Conservation (phyloP, 1,140 invertebrate species). For the Anthonomus grandis region DNA sequence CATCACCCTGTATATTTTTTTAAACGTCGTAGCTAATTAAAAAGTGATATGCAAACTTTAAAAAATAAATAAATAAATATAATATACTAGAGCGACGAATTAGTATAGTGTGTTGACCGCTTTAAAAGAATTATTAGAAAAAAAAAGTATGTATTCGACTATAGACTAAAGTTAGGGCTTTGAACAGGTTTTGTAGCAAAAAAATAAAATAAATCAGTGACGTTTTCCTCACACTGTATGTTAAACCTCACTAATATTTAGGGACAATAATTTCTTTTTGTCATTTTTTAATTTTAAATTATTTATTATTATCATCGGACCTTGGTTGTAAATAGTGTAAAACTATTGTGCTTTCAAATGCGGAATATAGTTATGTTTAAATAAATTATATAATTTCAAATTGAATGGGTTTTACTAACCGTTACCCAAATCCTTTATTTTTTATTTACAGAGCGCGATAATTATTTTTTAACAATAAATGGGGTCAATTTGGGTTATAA, state of each 20-base stretch:
- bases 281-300: conserved; percentile 15
- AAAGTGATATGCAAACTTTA: no score
- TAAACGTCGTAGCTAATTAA: no score
- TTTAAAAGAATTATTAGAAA: no score
- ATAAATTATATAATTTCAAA: conserved; percentile 16
- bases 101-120: no score
- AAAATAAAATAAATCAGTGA: conserved; percentile 1
- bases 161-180: neutral
- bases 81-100: no score
- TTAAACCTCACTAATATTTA: neutral
- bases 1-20: no score
- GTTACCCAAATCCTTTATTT: neutral
- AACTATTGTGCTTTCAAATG: conserved; percentile 29
- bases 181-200: neutral
- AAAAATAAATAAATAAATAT: no score
- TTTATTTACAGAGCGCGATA: neutral
- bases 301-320: conserved; percentile 31
- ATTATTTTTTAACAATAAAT: neutral
- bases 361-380: conserved; percentile 31
- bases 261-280: conserved; percentile 10
- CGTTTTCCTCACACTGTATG: neutral
- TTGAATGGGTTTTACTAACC: neutral
- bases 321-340: conserved; percentile 33
- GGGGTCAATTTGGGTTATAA: neutral
- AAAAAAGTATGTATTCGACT: no score